Evolutionary conservation across 2,888 invertebrate genomes (phyloP), one percentile per base, ranked within the genome.

Genomic region (Thereva unica): DNA sequence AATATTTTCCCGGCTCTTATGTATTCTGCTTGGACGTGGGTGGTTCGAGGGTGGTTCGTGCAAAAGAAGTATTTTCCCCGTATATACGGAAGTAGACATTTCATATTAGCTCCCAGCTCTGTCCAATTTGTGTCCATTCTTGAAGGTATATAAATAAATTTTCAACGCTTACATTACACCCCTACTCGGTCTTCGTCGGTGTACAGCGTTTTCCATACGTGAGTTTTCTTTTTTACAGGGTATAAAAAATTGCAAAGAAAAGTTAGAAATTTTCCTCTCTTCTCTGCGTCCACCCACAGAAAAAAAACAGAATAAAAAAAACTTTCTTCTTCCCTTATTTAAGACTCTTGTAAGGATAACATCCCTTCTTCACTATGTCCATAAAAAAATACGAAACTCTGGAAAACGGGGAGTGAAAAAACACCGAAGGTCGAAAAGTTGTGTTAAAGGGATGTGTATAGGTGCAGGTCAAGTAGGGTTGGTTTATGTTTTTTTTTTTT

Each of bases 111-210:
- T 23, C 23, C 23, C 63, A 50, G 63, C 53, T 66, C 61, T 41
- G 59, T 35, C 45, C 66, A 66, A 66, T 67, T 67, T 67, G 55
- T 67, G 67, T 67, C 67, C 67, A 63, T 63, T 50, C 42, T 55
- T 49, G 35, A 55, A 49, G 54, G 49, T 49, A 35, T 54, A 50
- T 63, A 67, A 63, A 67, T 67, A 67, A 67, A 67, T 67, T 67
- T 63, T 37, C 23, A 23, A 59, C 61, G 61, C 61, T 49, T 50
- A 61, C 50, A 50, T 40, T 66, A 56, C 49, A 40, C 1, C 50
- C 61, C 12, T 34, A 23, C 55, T 34, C 61, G 23, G 23, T 23
- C 23, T 23, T 23, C 23, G 23, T 23, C 23, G 23, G 23, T 23
- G 23, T 23, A 23, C 2, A 23, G 23, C 23, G 9, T 37, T 38